These are phyloP conservation scores for Agrochola circellaris DNA, from an alignment of 2,888 invertebrate species.

Conservation along the genomic window DNA sequence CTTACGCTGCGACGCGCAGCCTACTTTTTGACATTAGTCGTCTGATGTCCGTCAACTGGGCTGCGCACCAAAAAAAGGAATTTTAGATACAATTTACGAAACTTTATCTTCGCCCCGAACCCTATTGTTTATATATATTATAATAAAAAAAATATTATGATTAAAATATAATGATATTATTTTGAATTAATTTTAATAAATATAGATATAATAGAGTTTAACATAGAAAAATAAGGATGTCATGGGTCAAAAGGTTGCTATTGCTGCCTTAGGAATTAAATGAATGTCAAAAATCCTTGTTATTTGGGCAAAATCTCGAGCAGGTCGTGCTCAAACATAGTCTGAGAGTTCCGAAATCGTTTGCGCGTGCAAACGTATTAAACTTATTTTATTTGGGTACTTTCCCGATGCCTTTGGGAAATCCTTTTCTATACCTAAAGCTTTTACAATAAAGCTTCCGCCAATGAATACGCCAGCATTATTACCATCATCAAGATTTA, in stretches of 20 bases:
- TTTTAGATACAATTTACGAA: no score
- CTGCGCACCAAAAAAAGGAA: no score
- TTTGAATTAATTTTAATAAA: no score
- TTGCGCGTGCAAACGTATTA: constrained; percentile 1
- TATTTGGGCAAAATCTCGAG: constrained; percentile 2
- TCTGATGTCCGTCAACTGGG: no score
- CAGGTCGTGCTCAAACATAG: background rate
- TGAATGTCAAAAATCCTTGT: constrained; percentile 1
- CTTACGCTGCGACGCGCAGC: no score
- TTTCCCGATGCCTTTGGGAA: background rate
- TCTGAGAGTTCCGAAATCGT: background rate
- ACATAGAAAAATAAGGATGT: background rate
- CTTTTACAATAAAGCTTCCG: background rate
- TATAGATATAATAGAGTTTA: background rate
- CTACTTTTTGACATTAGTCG: no score
- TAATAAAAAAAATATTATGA: no score
- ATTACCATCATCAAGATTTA: background rate
- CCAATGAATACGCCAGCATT: background rate
- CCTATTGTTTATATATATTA: no score
- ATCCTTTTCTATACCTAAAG: background rate
- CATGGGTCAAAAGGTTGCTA: background rate
- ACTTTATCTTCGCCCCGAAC: no score
- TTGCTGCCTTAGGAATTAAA: background rate
- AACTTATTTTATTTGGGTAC: constrained; percentile 25
- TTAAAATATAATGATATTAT: no score